A percentile compares a stretch with the other conserved stretches of the same genome.
phyloP scores from a whole-genome alignment of 2,888 invertebrate species.

The Xestia rhomboidea region DNA sequence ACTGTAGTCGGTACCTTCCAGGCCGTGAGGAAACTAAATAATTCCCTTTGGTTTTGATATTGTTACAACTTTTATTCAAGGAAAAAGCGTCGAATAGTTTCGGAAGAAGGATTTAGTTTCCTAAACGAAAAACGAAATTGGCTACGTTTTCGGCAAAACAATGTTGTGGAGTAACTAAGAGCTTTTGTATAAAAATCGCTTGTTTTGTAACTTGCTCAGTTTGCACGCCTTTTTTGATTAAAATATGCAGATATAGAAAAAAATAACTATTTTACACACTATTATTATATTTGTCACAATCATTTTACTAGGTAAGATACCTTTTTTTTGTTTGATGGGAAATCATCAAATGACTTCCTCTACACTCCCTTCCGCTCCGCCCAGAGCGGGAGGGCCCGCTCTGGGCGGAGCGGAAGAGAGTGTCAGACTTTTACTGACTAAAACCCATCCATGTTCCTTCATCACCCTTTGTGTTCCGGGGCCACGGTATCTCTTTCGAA shows the following conservation, averaged over 20 bases:
- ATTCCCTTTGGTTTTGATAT: conserved; percentile 43
- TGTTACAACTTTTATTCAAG: conserved; percentile 29
- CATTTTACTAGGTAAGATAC: no score
- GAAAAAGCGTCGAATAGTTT: conserved; percentile 46
- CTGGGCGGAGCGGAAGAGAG: no score
- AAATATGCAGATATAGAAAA: neutral
- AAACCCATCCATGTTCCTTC: no score
- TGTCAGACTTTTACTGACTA: no score
- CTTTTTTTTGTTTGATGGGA: no score
- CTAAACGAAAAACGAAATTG: conserved; percentile 43
- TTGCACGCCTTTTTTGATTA: neutral
- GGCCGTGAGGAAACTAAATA: conserved; percentile 34
- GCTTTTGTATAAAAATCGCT: conserved; percentile 11
- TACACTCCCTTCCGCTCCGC: no score
- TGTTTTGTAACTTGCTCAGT: neutral
- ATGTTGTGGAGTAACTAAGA: conserved; percentile 14
- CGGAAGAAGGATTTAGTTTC: conserved; percentile 21
- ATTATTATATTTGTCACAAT: no score
- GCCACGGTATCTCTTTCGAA: no score
- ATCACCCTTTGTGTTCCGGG: no score
- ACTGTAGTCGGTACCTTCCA: neutral
- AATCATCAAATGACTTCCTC: no score
- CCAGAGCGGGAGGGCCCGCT: no score
- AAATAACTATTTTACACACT: neutral
- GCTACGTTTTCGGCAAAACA: conserved; percentile 43